These are phyloP conservation scores for Pseudomyrmex cubaensis DNA, from an alignment of 1,140 invertebrate genomes.

Conservation along the genomic window DNA sequence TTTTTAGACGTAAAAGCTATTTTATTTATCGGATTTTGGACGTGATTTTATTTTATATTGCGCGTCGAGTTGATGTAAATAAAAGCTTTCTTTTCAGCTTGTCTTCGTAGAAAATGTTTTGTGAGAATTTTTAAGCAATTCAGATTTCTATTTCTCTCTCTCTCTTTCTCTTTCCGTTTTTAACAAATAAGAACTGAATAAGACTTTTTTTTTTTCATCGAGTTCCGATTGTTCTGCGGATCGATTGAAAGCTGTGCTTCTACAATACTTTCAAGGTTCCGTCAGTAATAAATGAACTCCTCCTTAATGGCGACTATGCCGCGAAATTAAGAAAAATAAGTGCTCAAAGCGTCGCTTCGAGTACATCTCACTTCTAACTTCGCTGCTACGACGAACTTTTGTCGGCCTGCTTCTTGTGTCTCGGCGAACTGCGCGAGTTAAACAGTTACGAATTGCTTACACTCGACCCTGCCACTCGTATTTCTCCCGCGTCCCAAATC, in stretches of 20 bases:
- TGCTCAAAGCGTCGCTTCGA: background rate
- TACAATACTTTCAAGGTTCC: background rate
- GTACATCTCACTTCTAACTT: slow-evolving; percentile 38
- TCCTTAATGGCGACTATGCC: slow-evolving; percentile 26
- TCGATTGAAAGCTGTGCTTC: slow-evolving; percentile 12
- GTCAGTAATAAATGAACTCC: slow-evolving; percentile 8
- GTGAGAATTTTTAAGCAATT: background rate
- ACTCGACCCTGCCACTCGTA: slow-evolving; percentile 21
- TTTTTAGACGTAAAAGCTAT: background rate
- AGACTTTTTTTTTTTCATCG: background rate
- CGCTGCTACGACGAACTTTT: slow-evolving; percentile 19
- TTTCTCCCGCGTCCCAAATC: slow-evolving; percentile 50
- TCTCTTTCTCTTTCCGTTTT: background rate
- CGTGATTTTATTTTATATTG: background rate
- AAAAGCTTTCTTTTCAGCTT: background rate
- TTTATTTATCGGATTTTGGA: background rate
- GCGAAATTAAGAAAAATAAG: slow-evolving; percentile 53
- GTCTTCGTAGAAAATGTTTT: background rate
- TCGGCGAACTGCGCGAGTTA: slow-evolving; percentile 48
- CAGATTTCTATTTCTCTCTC: background rate
- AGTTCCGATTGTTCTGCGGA: slow-evolving; percentile 42
- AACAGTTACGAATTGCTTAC: slow-evolving; percentile 57
- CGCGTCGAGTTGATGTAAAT: background rate
- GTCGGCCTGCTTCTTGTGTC: slow-evolving; percentile 48
- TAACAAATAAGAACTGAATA: slow-evolving; percentile 24